Evolutionary conservation across 2,888 invertebrate species (phyloP).

Genomic region (Latrodectus elegans): DNA sequence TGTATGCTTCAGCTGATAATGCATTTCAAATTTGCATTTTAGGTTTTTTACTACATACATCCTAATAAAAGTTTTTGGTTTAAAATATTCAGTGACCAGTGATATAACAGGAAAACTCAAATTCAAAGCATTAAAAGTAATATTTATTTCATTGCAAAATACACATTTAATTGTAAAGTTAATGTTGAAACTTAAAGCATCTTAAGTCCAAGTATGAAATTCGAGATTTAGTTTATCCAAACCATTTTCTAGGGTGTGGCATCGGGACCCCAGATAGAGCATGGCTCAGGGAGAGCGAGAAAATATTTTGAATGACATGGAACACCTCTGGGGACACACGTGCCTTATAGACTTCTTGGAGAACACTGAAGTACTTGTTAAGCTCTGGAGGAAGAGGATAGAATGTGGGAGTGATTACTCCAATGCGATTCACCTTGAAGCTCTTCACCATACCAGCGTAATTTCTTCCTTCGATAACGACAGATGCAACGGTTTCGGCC

Average conservation of each 20-base stretch:
- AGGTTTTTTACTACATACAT: too few relatives aligned
- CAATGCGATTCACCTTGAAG: slow-evolving; percentile 26
- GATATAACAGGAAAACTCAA: too few relatives aligned
- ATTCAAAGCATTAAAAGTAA: too few relatives aligned
- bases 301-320: slow-evolving; percentile 18
- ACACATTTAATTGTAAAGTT: too few relatives aligned
- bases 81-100: too few relatives aligned
- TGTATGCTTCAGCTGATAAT: too few relatives aligned
- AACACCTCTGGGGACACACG: slow-evolving; percentile 31
- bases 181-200: too few relatives aligned
- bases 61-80: too few relatives aligned
- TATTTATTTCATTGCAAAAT: too few relatives aligned
- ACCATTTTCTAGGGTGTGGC: slow-evolving; percentile 33
- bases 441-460: slow-evolving; percentile 26
- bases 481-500: slow-evolving; percentile 16
- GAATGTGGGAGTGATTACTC: slow-evolving; percentile 31
- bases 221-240: too few relatives aligned
- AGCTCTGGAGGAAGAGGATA: slow-evolving; percentile 16
- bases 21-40: too few relatives aligned
- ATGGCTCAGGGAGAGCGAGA: slow-evolving; percentile 16
- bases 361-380: slow-evolving; percentile 24
- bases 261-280: slow-evolving; percentile 40
- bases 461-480: slow-evolving; percentile 28
- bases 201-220: too few relatives aligned
- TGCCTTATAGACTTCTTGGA: slow-evolving; percentile 31